Percentiles rank a stretch among this genome's conserved stretches.
These are phyloP conservation scores for Pararge aegeria DNA, from an alignment of 1,140 invertebrate genomes.

Conservation along the genomic window DNA sequence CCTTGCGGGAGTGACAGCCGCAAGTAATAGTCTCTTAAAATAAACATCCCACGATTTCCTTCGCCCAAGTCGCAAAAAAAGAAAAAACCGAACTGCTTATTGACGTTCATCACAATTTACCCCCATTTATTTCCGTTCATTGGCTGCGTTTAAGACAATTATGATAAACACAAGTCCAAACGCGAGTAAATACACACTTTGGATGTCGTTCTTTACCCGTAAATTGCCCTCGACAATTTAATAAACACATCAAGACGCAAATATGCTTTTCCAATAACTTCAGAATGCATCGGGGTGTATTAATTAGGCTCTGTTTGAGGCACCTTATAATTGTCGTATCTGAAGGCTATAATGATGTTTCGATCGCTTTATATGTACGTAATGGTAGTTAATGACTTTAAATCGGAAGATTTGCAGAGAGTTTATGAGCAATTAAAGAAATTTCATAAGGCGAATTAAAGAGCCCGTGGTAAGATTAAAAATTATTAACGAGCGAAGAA, in stretches of 20 bases:
- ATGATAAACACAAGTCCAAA: conserved; percentile 5
- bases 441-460: too few species aligned
- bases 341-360: background rate
- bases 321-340: background rate
- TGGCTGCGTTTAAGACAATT: conserved; percentile 10
- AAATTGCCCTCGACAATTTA: conserved; percentile 20
- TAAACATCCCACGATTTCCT: background rate
- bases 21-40: background rate
- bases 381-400: too few species aligned
- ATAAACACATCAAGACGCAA: conserved; percentile 16
- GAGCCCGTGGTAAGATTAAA: too few species aligned
- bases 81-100: conserved; percentile 3
- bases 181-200: conserved; percentile 9
- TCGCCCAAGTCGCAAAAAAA: background rate
- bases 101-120: conserved; percentile 10
- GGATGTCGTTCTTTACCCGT: conserved; percentile 9
- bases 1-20: background rate
- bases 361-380: background rate
- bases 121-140: conserved; percentile 10
- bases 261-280: conserved; percentile 19
- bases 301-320: conserved; percentile 2
- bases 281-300: conserved; percentile 8
- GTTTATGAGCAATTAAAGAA: too few species aligned
- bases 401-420: too few species aligned
- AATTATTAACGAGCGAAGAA: too few species aligned